A percentile compares a stretch with the other conserved stretches of the same genome.
phyloP scores from a whole-genome alignment of 2,113 vertebrate genomes.

The Oncorhynchus nerka region DNA sequence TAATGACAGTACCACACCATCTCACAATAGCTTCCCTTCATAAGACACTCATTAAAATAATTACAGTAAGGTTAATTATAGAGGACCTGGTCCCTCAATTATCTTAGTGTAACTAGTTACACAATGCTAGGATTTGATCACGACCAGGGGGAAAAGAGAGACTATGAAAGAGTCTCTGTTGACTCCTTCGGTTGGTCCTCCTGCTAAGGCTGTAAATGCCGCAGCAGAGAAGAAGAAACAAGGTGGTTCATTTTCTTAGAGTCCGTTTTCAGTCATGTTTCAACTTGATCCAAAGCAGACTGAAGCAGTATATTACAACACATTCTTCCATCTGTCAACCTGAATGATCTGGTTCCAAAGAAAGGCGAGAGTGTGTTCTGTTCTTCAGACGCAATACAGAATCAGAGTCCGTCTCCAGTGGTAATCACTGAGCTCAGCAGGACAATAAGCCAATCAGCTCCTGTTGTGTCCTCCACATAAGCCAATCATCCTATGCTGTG shows the following conservation, averaged over 20 bases:
- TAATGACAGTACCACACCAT: neutral
- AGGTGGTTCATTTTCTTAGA: neutral
- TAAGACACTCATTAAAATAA: neutral
- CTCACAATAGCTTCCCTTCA: neutral
- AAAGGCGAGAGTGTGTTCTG: conserved; percentile 7
- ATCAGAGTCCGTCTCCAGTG: conserved; percentile 22
- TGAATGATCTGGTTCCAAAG: conserved; percentile 30
- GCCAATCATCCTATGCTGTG: neutral
- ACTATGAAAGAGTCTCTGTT: neutral
- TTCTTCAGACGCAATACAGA: conserved; percentile 40
- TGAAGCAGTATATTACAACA: neutral
- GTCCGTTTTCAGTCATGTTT: neutral
- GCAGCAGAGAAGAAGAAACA: neutral
- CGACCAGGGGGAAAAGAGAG: conserved; percentile 3
- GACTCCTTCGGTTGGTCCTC: neutral
- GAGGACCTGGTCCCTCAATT: conserved; percentile 14
- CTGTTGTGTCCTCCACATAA: neutral
- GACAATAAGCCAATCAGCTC: conserved; percentile 47
- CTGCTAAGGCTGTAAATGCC: neutral
- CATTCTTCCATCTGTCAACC: neutral
- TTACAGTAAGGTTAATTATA: neutral
- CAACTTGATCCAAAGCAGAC: neutral
- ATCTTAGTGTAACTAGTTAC: conserved; percentile 11
- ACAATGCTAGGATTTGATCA: neutral
- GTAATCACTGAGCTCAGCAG: conserved; percentile 28